Conservation (phyloP, 2,888 invertebrate genomes). For the Selenia dentaria region DNA sequence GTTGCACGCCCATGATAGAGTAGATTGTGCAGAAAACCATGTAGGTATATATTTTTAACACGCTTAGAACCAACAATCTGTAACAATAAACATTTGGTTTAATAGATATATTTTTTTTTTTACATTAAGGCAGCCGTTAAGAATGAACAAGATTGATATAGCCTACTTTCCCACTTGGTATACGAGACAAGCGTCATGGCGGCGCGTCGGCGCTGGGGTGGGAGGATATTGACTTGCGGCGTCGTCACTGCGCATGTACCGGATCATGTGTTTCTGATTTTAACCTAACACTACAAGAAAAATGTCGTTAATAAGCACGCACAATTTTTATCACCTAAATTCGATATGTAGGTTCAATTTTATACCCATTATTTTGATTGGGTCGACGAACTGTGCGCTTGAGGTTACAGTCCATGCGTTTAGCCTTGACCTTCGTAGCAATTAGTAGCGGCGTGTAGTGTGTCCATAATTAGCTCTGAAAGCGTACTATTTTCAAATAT, state of each 20-base stretch:
- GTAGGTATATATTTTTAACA: too few species aligned
- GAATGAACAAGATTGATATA: constrained; percentile 44
- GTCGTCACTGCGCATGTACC: constrained; percentile 77
- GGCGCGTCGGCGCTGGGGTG: constrained; percentile 72
- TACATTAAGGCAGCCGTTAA: too few species aligned
- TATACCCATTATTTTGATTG: constrained; percentile 11
- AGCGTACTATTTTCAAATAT: background rate
- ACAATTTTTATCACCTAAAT: constrained; percentile 4
- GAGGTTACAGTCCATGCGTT: constrained; percentile 34
- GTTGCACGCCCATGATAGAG: too few species aligned
- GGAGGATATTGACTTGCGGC: constrained; percentile 83
- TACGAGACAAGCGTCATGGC: constrained; percentile 72
- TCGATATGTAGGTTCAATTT: background rate
- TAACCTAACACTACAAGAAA: constrained; percentile 59
- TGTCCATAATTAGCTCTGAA: background rate
- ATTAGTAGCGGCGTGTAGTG: constrained; percentile 28
- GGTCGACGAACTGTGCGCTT: constrained; percentile 31
- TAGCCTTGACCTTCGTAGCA: constrained; percentile 62
- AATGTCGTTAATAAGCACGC: constrained; percentile 46
- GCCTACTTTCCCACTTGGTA: constrained; percentile 44
- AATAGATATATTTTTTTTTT: too few species aligned
- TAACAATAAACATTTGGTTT: too few species aligned
- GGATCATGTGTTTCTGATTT: constrained; percentile 80
- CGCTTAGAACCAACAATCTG: too few species aligned
- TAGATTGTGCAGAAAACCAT: too few species aligned